Percentiles rank a stretch among this genome's conserved stretches.
phyloP scores from a whole-genome alignment of 1,140 invertebrate genomes.

The Lordiphosa collinella region DNA sequence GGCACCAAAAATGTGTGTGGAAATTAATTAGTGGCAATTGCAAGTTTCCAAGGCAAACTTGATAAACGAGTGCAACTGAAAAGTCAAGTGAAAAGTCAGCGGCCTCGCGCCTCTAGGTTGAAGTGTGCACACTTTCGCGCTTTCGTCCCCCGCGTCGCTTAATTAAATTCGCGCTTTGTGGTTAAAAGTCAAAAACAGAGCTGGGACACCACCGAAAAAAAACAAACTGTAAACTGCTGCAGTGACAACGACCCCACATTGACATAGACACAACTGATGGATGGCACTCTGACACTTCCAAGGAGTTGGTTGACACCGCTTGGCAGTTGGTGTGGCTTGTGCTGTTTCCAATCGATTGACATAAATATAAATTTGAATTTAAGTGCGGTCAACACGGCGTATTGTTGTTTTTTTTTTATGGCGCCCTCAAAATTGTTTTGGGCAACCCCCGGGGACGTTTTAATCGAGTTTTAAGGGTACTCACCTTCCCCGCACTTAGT shows the following conservation, averaged over 20 bases:
- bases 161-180: too few relatives aligned
- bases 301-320: constrained; percentile 6
- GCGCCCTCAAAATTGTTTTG: constrained; percentile 36
- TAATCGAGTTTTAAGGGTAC: constrained; percentile 20
- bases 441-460: constrained; percentile 9
- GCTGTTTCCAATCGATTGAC: constrained; percentile 20
- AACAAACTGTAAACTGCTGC: not conserved
- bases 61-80: constrained; percentile 12
- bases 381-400: constrained; percentile 16
- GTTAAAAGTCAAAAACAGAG: too few relatives aligned
- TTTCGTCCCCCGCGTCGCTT: not conserved
- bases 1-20: constrained; percentile 20
- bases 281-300: constrained; percentile 3
- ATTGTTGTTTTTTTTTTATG: constrained; percentile 50
- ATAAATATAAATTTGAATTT: constrained; percentile 45
- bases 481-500: constrained; percentile 86
- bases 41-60: constrained; percentile 27
- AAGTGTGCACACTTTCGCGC: not conserved
- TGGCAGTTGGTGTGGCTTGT: not conserved
- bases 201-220: not conserved
- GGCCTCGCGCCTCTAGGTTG: constrained; percentile 10
- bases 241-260: constrained; percentile 22
- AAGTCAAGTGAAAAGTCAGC: constrained; percentile 64
- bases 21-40: constrained; percentile 71
- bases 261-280: constrained; percentile 4